Evolutionary conservation across 2,888 invertebrate species (phyloP).

Genomic region (Amphipyra tragopoginis): DNA sequence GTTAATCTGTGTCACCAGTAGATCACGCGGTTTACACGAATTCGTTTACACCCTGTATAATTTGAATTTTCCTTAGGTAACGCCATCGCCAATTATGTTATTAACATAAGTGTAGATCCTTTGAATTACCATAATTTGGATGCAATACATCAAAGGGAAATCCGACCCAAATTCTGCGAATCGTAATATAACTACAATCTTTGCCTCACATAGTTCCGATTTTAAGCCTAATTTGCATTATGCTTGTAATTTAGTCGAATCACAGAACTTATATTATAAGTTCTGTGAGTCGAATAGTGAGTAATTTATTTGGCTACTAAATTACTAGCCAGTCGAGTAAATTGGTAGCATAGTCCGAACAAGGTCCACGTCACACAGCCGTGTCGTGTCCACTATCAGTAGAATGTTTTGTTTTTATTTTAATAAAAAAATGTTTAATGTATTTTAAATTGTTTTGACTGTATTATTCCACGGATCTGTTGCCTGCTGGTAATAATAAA

Average conservation of each 20-base stretch:
- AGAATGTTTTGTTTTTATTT: too few species aligned
- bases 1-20: not conserved
- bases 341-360: too few species aligned
- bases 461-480: too few species aligned
- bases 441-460: too few species aligned
- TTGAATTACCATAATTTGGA: not conserved
- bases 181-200: not conserved
- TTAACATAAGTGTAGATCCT: not conserved
- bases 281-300: too few species aligned
- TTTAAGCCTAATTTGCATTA: not conserved
- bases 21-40: not conserved
- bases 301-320: too few species aligned
- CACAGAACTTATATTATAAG: too few species aligned
- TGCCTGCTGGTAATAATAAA: too few species aligned
- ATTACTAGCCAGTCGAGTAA: too few species aligned
- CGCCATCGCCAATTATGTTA: not conserved
- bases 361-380: too few species aligned
- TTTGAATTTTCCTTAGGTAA: not conserved
- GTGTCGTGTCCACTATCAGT: too few species aligned
- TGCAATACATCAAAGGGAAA: not conserved
- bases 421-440: too few species aligned
- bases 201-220: not conserved
- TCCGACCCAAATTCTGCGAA: not conserved
- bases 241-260: not conserved
- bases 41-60: not conserved